Evolutionary conservation across 2,797 vertebrate species (phyloP).

Genomic region (Gobio occitaniae): DNA sequence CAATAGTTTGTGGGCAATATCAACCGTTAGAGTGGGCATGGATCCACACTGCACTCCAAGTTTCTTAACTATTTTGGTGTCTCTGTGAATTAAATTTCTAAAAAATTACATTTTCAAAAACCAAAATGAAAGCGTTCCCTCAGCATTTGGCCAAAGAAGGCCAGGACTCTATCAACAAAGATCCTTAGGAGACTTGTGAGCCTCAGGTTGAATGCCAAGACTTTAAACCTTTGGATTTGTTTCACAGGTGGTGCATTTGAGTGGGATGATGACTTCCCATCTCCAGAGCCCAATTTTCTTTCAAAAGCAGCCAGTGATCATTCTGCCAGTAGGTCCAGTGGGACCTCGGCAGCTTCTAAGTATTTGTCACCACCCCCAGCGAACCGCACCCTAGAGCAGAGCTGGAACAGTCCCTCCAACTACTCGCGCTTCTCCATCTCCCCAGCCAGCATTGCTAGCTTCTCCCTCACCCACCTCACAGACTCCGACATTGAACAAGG

Average conservation of each 20-base stretch:
- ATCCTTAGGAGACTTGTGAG: neutral
- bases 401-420: slow-evolving; percentile 83
- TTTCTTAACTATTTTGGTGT: neutral
- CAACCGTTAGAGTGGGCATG: neutral
- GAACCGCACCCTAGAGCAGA: slow-evolving; percentile 75
- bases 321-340: slow-evolving; percentile 71
- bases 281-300: slow-evolving; percentile 85
- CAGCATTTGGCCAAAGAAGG: too few species aligned
- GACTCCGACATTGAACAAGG: slow-evolving; percentile 97
- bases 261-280: slow-evolving; percentile 96
- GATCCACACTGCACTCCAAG: neutral
- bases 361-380: slow-evolving; percentile 87
- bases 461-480: slow-evolving; percentile 91
- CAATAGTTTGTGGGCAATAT: neutral
- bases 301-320: slow-evolving; percentile 81
- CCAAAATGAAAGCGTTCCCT: neutral
- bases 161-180: neutral
- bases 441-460: slow-evolving; percentile 93
- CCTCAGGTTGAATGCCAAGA: neutral
- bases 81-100: neutral
- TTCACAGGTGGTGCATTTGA: slow-evolving; percentile 92
- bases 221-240: slow-evolving; percentile 21
- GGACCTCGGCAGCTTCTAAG: slow-evolving; percentile 71
- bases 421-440: slow-evolving; percentile 97
- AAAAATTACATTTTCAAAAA: neutral